Conservation (phyloP, 2,113 vertebrate species). For the Progne subis region DNA sequence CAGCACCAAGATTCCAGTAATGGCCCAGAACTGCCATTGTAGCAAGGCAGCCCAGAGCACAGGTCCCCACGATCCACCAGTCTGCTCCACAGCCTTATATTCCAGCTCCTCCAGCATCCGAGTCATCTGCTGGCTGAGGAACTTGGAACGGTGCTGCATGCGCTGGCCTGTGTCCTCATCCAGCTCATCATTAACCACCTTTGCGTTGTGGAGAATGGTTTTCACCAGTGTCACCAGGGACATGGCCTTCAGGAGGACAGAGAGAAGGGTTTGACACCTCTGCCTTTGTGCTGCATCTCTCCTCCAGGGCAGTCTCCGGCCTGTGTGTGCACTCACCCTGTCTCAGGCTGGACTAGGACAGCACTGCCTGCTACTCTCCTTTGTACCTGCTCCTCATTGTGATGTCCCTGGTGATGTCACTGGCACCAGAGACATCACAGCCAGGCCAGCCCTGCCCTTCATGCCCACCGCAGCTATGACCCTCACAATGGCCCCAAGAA, state of each 20-base stretch:
- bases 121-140: neutral
- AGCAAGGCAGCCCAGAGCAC: neutral
- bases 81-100: too few species aligned
- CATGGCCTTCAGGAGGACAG: too few species aligned
- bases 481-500: neutral
- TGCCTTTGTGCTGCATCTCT: neutral
- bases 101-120: neutral
- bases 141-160: neutral
- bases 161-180: neutral
- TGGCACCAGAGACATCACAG: neutral
- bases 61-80: neutral
- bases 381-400: neutral
- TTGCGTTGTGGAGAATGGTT: fast-evolving
- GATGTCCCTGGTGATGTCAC: neutral
- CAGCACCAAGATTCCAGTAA: neutral
- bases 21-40: neutral
- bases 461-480: neutral
- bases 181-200: neutral
- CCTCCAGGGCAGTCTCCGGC: fast-evolving
- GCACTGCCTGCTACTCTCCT: too few species aligned
- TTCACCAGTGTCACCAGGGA: neutral
- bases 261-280: neutral
- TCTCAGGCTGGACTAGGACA: too few species aligned
- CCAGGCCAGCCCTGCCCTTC: neutral
- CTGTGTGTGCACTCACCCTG: neutral